Percentiles rank a stretch among this genome's conserved stretches.
These are phyloP conservation scores for Tetropium fuscum DNA, from an alignment of 2,888 invertebrate species.

Conservation along the genomic window DNA sequence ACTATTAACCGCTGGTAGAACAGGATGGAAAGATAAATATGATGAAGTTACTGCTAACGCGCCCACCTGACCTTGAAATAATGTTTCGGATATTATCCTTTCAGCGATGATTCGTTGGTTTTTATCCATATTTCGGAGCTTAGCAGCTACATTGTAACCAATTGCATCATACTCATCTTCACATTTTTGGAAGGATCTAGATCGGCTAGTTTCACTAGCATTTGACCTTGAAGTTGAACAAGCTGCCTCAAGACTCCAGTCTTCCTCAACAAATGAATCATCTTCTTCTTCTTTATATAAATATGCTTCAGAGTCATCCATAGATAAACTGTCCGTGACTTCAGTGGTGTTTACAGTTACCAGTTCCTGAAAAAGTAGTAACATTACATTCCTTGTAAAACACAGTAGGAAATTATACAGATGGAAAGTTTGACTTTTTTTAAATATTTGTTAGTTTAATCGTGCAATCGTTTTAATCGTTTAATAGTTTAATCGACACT, in stretches of 20 bases:
- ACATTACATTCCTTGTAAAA: too few species aligned
- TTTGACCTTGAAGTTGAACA: background rate
- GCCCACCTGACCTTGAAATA: conserved; percentile 22
- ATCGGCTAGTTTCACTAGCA: background rate
- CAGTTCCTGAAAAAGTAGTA: too few species aligned
- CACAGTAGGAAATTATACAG: too few species aligned
- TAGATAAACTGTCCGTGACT: background rate
- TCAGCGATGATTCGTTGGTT: conserved; percentile 21
- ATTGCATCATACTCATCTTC: conserved; percentile 17
- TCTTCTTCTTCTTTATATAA: conserved; percentile 3
- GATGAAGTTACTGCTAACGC: background rate
- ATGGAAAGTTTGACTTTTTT: too few species aligned
- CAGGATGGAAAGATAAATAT: background rate
- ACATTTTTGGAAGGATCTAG: background rate
- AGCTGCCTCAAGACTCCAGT: background rate
- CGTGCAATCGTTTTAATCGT: too few species aligned
- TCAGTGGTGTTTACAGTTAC: too few species aligned
- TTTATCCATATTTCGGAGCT: conserved; percentile 9
- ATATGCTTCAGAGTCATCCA: background rate
- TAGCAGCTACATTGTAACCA: conserved; percentile 15
- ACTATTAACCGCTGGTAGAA: background rate
- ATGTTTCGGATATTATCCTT: conserved; percentile 17
- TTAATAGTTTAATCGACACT: too few species aligned
- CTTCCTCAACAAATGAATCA: background rate
- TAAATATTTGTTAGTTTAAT: too few species aligned